These are phyloP conservation scores for Cerastis rubricosa DNA, from an alignment of 2,888 invertebrate genomes.

Conservation along the genomic window DNA sequence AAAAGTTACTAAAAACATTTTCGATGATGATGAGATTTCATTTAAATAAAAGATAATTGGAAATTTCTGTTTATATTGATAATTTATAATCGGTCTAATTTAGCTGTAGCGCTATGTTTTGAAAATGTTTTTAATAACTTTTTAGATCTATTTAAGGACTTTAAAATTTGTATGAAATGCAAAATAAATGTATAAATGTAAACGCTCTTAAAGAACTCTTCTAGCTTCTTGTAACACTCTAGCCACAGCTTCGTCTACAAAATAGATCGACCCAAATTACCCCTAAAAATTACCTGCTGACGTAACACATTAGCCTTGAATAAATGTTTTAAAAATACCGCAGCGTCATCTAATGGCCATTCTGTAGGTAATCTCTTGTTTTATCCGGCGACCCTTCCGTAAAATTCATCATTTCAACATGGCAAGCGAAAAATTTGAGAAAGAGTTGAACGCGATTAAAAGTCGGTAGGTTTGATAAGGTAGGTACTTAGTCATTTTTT, in stretches of 20 bases:
- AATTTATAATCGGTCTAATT: too few species aligned
- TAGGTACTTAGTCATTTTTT: neutral
- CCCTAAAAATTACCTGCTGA: conserved; percentile 55
- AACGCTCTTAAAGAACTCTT: neutral
- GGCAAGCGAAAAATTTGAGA: conserved; percentile 53
- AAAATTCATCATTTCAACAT: conserved; percentile 67
- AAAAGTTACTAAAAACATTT: too few species aligned
- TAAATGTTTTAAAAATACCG: conserved; percentile 67
- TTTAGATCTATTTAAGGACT: too few species aligned
- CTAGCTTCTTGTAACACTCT: neutral
- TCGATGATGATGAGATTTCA: too few species aligned
- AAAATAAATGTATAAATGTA: too few species aligned
- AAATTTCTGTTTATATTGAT: too few species aligned
- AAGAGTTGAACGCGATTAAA: conserved; percentile 38
- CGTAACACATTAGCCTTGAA: conserved; percentile 62
- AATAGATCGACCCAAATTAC: conserved; percentile 52
- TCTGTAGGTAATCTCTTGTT: conserved; percentile 69
- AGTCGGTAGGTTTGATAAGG: neutral
- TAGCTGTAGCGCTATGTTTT: too few species aligned
- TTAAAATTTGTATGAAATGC: too few species aligned
- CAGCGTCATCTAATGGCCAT: conserved; percentile 67
- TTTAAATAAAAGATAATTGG: too few species aligned
- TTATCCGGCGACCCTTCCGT: conserved; percentile 64
- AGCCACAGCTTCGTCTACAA: conserved; percentile 3
- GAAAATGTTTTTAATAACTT: too few species aligned